A percentile compares a stretch with the other conserved stretches of the same genome.
Evolutionary conservation across 2,797 vertebrate genomes (phyloP).

Genomic region (Hypotaenidia philippensis): DNA sequence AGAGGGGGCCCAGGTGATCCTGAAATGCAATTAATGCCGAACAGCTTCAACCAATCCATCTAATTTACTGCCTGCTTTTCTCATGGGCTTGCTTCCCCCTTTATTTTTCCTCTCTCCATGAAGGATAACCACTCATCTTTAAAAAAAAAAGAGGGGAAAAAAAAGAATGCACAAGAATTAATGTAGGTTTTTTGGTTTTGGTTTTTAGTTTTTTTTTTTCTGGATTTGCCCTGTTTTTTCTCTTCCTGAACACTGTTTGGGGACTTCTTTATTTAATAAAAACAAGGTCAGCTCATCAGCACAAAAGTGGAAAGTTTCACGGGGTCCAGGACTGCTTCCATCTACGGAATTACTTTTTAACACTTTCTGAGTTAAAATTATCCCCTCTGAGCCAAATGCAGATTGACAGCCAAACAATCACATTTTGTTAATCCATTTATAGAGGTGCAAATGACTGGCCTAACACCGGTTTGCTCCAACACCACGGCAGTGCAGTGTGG

Average conservation of each 20-base stretch:
- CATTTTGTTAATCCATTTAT: conserved; percentile 71
- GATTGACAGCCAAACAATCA: conserved; percentile 64
- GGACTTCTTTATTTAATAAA: conserved; percentile 32
- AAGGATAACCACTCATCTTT: not conserved
- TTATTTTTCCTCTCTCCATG: not conserved
- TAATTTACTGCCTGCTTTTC: conserved; percentile 36
- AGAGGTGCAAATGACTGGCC: conserved; percentile 62
- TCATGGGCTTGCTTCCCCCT: not conserved
- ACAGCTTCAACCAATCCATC: conserved; percentile 14
- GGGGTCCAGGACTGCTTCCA: conserved; percentile 9
- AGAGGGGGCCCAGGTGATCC: conserved; percentile 27
- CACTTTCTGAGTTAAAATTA: conserved; percentile 52
- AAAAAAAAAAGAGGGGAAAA: not conserved
- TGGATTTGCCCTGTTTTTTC: not conserved
- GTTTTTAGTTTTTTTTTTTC: no score
- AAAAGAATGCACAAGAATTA: not conserved
- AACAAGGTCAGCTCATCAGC: conserved; percentile 37
- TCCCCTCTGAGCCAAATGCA: conserved; percentile 59
- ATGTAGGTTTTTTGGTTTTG: not conserved
- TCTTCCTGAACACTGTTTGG: not conserved
- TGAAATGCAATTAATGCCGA: conserved; percentile 40
- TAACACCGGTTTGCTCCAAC: not conserved
- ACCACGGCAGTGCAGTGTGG: not conserved
- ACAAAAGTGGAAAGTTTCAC: conserved; percentile 38
- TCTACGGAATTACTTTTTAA: conserved; percentile 62